Base-by-base conservation (phyloP, 2,797 vertebrate species). In the Cottoperca gobio region DNA sequence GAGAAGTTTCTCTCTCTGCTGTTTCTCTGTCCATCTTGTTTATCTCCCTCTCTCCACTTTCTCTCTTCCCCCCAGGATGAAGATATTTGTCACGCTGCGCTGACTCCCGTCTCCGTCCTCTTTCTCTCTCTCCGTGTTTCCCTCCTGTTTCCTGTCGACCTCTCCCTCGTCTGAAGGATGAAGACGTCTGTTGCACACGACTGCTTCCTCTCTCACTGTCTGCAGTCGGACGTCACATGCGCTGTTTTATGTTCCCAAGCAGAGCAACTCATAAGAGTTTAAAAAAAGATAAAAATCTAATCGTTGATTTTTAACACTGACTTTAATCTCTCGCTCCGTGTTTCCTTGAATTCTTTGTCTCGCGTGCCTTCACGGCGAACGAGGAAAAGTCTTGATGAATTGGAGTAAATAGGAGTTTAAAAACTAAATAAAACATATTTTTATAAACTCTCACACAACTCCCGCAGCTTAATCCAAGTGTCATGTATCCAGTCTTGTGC, bases 21-120 rank as follows among this genome's bases (percentile, higher is more conserved):
- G 52, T 55, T 8, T 24, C 48, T 79, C 57, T 76, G 68, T 69
- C 76, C 66, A 49, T 78, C 45, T 76, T 77, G 78, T 83, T 77
- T 71, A 67, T 82, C 70, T 60, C 57, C 24, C n/a, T 57, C 37
- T 40, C 42, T 24, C 14, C 57, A 24, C 37, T 57, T 35, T 58
- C 58, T 24, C 21, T 23, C 57, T 7, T 37, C 23, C 0, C 31
- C 39, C 67, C 60, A 84, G 82, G 76, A 84, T 70, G 70, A 73
- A 84, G 82, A 86, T 50, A 79, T 88, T 81, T 73, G 66, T 86
- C 53, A 50, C 35, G 17, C 82, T 73, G 42, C 17, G 23, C 69
- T n/a, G 81, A 70, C 13, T 70, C 67, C 57, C 6, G 50, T 63
- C 55, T 67, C 60, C 13, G 14, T 61, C 48, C 33, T 50, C 59